Base-by-base conservation (phyloP, 2,113 vertebrate genomes). In the Hirundichthys speculiger region DNA sequence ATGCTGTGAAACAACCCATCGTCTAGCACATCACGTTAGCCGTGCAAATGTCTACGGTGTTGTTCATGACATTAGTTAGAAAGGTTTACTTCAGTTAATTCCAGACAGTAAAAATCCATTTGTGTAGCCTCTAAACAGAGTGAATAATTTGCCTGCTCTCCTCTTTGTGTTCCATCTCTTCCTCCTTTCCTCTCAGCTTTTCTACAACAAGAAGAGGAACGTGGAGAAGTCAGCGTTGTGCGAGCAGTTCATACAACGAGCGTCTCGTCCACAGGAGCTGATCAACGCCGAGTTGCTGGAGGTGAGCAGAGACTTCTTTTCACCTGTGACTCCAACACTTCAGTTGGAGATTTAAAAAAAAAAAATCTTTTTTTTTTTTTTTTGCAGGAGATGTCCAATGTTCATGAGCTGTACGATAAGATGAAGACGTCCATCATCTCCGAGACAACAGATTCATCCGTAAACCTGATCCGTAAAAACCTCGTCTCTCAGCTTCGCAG, bases 401-500 rank as follows among this genome's bases (percentile, higher is more conserved):
- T 99, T 75, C 94, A 99, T 0, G 81, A 94, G 0, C 92, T 95
- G 81, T 99, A 99, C 55, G 91, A 94, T 57, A 93, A 91, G 73
- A 90, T 96, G 90, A 99, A 99, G 76, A 83, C 86, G 5, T 64
- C 84, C 0, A 89, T 94, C 2, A 87, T 94, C 57, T 92, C 84
- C 12, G 49, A 75, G 15, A 64, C 83, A 46, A 75, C 82, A 1
- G 88, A 91, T 72, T 86, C 90, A 2, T 74, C 92, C 0, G 25
- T 96, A 16, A 91, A 79, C 71, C 89, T 99, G 84, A 88, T 94
- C 80, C 93, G 90, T 40, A 89, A 92, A 54, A 93, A 96, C 42
- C 91, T 96, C 53, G 87, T 93, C 21, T 84, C 92, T 39, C 91
- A 75, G 70, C 90, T 99, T 5, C 93, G 88, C 49, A 78, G 85